Percentiles rank a stretch among this genome's conserved stretches.
Conservation (phyloP, 2,797 vertebrate genomes). For the Sebastes cheni region DNA sequence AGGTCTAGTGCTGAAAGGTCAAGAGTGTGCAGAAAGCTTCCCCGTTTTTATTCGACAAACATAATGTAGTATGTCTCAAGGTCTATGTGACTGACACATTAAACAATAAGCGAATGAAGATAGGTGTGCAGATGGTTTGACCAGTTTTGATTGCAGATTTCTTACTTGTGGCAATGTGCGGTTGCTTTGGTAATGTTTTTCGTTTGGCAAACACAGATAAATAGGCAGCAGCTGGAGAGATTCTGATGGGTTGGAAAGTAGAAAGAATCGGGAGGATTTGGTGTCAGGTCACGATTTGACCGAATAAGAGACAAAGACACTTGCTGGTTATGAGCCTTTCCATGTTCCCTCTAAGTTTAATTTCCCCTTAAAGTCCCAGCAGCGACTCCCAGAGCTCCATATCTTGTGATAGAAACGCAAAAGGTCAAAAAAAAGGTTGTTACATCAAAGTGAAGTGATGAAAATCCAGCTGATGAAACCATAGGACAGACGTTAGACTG, state of each 20-base stretch:
- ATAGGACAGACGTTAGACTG: neutral
- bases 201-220: neutral
- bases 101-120: neutral
- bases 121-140: neutral
- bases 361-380: neutral
- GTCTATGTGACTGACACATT: neutral
- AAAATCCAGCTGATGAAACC: slow-evolving; percentile 25
- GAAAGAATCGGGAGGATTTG: neutral
- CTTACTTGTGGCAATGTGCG: neutral
- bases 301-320: neutral
- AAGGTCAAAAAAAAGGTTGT: slow-evolving; percentile 19
- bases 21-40: neutral
- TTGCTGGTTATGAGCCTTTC: neutral
- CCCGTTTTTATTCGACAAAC: neutral
- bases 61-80: neutral
- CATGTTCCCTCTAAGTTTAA: slow-evolving; percentile 8
- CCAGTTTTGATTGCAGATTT: neutral
- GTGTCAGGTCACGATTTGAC: slow-evolving; percentile 3
- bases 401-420: slow-evolving; percentile 18
- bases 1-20: neutral
- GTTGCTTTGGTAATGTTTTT: neutral
- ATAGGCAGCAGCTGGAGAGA: neutral
- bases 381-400: neutral
- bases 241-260: neutral
- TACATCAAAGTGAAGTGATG: slow-evolving; percentile 7